Base-by-base conservation (phyloP, 1,140 invertebrate species). In the Scylla paramamosain region DNA sequence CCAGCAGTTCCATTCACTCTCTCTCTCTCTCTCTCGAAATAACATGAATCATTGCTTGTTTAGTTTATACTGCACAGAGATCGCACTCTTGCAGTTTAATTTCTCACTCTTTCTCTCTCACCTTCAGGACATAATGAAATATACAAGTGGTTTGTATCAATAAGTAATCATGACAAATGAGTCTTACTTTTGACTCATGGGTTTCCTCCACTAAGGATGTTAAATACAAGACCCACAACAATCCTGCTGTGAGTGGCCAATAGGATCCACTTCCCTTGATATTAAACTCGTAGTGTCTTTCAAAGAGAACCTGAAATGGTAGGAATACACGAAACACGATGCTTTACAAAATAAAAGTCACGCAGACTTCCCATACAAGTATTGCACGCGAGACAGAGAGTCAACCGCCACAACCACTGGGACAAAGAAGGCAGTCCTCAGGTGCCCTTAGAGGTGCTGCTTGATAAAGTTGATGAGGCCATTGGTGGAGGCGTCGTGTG, bases 381-480 rank as follows among this genome's bases (percentile, higher is more conserved):
- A 77, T 77, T n/a, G 67, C 67, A 77, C 67, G n/a, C 20, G n/a
- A 12, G n/a, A 77, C n/a, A n/a, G 12, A 77, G 25, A n/a, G 67
- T n/a, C 25, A 20, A 77, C 67, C 67, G 20, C 67, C 67, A 77
- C 67, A 7, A n/a, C 67, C 67, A 77, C 67, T 20, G 20, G 8
- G 20, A n/a, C 67, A 25, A 12, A n/a, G 67, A 7, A n/a, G 67
- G 67, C 52, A 77, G n/a, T 20, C 67, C 20, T n/a, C 1, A 20
- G 67, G 25, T n/a, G 31, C 39, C 20, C 87, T 96, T 96, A 96
- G 20, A 96, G 95, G 39, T 97, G 96, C 32, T 96, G 93, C 96
- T 99, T 99, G 96, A 99, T 98, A 97, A 99, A 99, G 97, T 99
- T 99, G 96, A 99, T 99, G 29, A 99, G 98, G 25, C 98, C 99